phyloP scores from a whole-genome alignment of 1,140 invertebrate species.

The Meloidogyne exigua region DNA sequence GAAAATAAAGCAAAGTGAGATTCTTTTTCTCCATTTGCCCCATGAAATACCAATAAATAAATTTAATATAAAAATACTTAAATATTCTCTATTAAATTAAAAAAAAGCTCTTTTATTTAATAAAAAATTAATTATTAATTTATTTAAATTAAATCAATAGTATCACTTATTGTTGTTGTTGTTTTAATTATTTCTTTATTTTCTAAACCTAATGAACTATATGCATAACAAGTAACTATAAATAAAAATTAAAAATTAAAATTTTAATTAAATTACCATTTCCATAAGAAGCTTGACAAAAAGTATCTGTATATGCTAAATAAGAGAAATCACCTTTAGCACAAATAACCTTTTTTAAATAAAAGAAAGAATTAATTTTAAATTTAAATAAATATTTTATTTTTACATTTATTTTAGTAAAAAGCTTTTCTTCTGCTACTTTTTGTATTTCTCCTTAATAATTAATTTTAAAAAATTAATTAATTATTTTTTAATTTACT shows the following conservation, averaged over 20 bases:
- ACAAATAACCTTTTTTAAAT: constrained; percentile 55
- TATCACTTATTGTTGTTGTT: not conserved
- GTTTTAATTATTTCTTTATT: not conserved
- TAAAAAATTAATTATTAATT: not conserved
- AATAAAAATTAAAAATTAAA: not conserved
- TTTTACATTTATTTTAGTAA: constrained; percentile 63
- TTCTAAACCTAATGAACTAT: constrained; percentile 21
- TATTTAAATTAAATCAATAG: constrained; percentile 1
- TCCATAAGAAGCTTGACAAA: constrained; percentile 55
- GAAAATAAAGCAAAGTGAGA: constrained; percentile 22
- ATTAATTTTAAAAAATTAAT: constrained; percentile 29
- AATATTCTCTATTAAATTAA: no score
- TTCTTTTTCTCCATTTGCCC: constrained; percentile 28
- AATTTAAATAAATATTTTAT: constrained; percentile 7
- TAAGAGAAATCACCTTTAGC: constrained; percentile 59
- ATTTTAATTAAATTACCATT: constrained; percentile 32
- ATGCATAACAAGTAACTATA: constrained; percentile 37
- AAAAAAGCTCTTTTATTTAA: no score
- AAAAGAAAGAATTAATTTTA: not conserved
- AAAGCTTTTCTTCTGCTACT: constrained; percentile 63
- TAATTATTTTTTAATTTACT: constrained; percentile 9
- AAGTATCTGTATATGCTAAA: constrained; percentile 60
- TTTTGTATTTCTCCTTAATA: constrained; percentile 60
- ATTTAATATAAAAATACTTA: no score
- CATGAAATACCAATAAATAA: not conserved